phyloP scores from a whole-genome alignment of 2,113 vertebrate species.

The Ceratotherium simum region DNA sequence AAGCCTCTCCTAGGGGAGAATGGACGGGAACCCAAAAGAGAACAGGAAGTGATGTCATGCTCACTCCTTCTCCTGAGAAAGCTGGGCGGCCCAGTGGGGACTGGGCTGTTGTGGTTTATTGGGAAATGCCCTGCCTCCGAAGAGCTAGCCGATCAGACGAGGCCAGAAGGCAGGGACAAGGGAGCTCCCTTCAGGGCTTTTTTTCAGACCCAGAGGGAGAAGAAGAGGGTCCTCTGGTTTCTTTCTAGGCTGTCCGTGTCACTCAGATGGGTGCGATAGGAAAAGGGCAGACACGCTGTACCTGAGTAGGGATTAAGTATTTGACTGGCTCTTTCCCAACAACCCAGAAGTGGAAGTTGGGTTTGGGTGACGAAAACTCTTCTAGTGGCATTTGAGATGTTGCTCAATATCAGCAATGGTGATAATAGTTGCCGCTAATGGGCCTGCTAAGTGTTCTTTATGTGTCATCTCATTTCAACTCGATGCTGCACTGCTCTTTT shows the following conservation, averaged over 20 bases:
- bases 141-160: not conserved
- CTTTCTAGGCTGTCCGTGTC: not conserved
- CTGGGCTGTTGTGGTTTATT: fast-evolving
- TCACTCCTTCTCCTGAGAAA: not conserved
- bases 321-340: not conserved
- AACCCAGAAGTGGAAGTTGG: not conserved
- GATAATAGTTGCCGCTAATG: not conserved
- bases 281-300: not conserved
- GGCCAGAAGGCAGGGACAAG: no score
- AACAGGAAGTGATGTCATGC: not conserved
- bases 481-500: not conserved
- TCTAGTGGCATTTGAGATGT: not conserved
- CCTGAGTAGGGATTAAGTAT: not conserved
- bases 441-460: not conserved
- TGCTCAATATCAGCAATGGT: not conserved
- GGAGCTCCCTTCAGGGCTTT: not conserved
- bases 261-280: not conserved
- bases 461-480: not conserved
- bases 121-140: not conserved
- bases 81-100: not conserved
- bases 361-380: not conserved
- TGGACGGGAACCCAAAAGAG: not conserved
- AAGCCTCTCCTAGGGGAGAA: not conserved
- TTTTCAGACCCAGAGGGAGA: not conserved
- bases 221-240: not conserved